Conservation (phyloP, 2,113 vertebrate species). For the Oriolus oriolus region DNA sequence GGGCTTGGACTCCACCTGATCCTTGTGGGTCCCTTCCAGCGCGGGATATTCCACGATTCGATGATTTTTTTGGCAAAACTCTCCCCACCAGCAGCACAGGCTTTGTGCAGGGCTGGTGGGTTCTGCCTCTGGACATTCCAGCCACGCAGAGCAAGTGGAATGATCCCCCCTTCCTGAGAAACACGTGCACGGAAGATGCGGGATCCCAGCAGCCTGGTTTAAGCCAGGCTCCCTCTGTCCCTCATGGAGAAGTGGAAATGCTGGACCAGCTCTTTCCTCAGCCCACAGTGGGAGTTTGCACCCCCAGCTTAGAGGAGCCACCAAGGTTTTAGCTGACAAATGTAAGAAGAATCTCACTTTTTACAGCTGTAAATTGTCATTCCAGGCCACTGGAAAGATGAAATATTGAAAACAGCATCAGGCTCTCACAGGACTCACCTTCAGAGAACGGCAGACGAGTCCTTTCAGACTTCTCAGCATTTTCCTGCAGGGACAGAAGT, state of each 20-base stretch:
- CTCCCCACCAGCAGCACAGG: background rate
- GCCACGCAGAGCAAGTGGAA: background rate
- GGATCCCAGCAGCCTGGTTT: background rate
- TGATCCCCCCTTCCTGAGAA: background rate
- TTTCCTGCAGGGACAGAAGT: background rate
- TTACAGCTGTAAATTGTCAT: background rate
- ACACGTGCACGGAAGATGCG: background rate
- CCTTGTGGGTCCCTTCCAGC: background rate
- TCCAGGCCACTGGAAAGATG: background rate
- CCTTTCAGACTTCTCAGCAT: conserved; percentile 62
- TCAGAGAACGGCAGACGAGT: background rate
- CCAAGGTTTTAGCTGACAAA: background rate
- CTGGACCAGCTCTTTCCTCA: background rate
- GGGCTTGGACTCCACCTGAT: background rate
- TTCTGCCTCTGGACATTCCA: background rate
- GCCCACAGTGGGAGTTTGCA: background rate
- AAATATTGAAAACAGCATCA: background rate
- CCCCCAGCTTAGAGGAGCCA: background rate
- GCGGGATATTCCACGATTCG: rapidly evolving
- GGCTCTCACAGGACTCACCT: conserved; percentile 23
- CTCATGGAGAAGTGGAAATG: background rate
- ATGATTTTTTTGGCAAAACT: background rate
- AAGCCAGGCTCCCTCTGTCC: background rate
- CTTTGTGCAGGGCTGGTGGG: background rate
- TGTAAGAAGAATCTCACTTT: background rate